Base-by-base conservation (phyloP, 2,888 invertebrate genomes). In the Drosophila peninsularis region DNA sequence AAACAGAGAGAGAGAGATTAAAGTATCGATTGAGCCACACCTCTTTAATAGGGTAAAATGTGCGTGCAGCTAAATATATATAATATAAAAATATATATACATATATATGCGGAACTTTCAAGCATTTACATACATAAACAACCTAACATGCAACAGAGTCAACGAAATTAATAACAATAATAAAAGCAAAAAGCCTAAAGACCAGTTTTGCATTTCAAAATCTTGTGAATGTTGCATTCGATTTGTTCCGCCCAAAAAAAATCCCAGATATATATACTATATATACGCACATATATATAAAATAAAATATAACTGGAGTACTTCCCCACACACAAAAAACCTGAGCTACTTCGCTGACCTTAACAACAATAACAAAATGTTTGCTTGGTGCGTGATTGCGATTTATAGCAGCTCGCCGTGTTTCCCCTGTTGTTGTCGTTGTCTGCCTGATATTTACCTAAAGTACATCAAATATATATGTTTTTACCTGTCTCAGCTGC, bases 151-250 rank as follows among this genome's bases (percentile, higher is more conserved):
- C 76, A 70, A 75, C 42, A 62, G 14, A 61, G 37, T 63, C 57
- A 42, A 50, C 65, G 52, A 49, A 37, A 19, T 11, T n/a, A 19
- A 37, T 14, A 42, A 30, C 39, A 62, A 47, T 60, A 44, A 56
- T 52, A 44, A 24, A 27, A 32, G 21, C 19, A 50, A 32, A 44
- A 19, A 34, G 21, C n/a, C n/a, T 37, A 3, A 21, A 41, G 75
- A 73, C 73, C 71, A 53, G 73, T 73, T 73, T 68, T 49, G 17
- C 32, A 49, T 39, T 71, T 54, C 13, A 21, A 27, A 42, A 44
- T 71, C 17, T 55, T 37, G 44, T 60, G 34, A 72, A 57, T 49
- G 17, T 36, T n/a, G 39, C 39, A 13, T n/a, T 55, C 61, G 44
- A 3, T 60, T 37, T 37, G 50, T 39, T 52, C 58, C 55, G 36